Evolutionary conservation across 2,113 vertebrate species (phyloP), one percentile per base, ranked within the genome.

Genomic region (Rhinolophus sinicus): DNA sequence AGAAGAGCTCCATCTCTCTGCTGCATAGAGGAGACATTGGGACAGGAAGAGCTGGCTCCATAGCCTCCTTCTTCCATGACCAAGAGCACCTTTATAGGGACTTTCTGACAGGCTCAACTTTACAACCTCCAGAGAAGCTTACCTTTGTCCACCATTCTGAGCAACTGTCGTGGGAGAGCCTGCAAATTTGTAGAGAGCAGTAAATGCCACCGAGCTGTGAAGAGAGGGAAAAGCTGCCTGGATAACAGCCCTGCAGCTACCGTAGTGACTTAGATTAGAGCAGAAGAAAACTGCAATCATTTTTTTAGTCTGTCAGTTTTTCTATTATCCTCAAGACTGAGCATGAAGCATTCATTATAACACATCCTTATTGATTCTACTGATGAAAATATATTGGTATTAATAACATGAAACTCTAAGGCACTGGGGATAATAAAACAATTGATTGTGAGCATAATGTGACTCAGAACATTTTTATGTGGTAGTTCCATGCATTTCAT

Each of bases 321-420:
- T 98, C 95, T 96, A 83, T 73, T 96, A 93, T 98, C 78, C 96
- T 96, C 81, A 97, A 97, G 98, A 97, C 47, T 72, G 94, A 98
- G 96, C 91, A 96, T 96, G 98, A 98, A 97, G 87, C 93, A 97
- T 90, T 95, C 96, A 97, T 98, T 98, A 97, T 96, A 95, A 96
- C 93, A 98, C 50, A 47, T 84, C 92, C 83, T 97, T 97, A 97
- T 98, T 98, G 98, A 98, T 98, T 98, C 95, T 96, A 83, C 94
- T 85, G 97, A 97, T 98, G 90, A 98, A 98, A 98, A 97, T 89
- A 85, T 97, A 98, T 98, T 97, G 98, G 90, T 96, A 90, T 98
- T 97, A 98, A 97, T 96, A 98, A 95, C 75, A 86, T 1, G 8
- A 56, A 97, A 96, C 84, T 97, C 96, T 97, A 97, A 97, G 96